Percentiles rank a stretch among this genome's conserved stretches.
phyloP scores from a whole-genome alignment of 2,797 vertebrate species.

The Pygocentrus nattereri region DNA sequence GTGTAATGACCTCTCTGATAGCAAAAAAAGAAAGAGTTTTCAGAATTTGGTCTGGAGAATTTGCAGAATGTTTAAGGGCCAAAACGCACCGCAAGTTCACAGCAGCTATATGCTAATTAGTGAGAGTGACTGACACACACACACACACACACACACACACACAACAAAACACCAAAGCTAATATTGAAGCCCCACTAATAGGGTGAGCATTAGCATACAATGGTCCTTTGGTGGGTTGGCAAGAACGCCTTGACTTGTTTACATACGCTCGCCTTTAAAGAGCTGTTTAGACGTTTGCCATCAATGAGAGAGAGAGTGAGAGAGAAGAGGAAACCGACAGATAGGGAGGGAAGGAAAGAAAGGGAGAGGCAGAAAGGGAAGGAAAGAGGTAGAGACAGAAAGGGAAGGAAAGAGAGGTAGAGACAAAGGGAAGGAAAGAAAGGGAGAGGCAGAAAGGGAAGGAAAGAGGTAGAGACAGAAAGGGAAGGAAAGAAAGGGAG shows the following conservation, averaged over 20 bases:
- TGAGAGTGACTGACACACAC: conserved; percentile 44
- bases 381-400: background rate
- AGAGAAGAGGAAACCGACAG: no score
- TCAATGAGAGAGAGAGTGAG: conserved; percentile 28
- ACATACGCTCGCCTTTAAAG: conserved; percentile 44
- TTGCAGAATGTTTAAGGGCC: conserved; percentile 44
- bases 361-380: background rate
- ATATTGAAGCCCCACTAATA: conserved; percentile 59
- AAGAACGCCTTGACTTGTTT: conserved; percentile 50
- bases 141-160: conserved; percentile 54
- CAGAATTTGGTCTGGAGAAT: conserved; percentile 42
- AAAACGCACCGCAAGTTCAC: conserved; percentile 44
- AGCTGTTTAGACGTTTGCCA: conserved; percentile 42
- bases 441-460: conserved; percentile 28
- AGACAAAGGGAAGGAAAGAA: background rate
- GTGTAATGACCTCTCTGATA: conserved; percentile 42
- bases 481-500: conserved; percentile 51
- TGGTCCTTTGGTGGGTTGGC: conserved; percentile 60
- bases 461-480: no score
- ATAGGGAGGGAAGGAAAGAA: background rate
- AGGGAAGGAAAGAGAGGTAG: background rate
- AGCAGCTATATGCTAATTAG: conserved; percentile 70
- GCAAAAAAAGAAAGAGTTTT: conserved; percentile 23
- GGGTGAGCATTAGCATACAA: conserved; percentile 72
- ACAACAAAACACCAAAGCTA: conserved; percentile 55